Conservation (phyloP, 2,113 vertebrate species). For the Oreotrochilus melanogaster region DNA sequence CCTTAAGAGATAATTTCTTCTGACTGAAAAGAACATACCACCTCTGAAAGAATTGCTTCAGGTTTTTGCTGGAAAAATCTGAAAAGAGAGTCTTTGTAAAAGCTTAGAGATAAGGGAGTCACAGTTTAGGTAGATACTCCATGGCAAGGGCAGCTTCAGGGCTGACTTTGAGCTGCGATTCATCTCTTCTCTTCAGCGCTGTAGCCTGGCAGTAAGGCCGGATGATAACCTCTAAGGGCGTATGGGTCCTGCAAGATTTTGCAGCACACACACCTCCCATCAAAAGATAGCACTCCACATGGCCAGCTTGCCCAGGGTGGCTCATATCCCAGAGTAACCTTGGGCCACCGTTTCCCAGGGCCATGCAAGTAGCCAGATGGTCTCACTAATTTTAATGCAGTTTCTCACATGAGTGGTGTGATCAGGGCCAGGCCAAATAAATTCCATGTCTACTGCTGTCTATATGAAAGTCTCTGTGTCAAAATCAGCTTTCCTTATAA, state of each 20-base stretch:
- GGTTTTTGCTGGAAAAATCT: background rate
- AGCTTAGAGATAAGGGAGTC: background rate
- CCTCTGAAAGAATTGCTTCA: background rate
- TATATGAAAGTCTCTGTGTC: background rate
- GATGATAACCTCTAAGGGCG: background rate
- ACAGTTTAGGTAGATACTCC: background rate
- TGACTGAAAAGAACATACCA: background rate
- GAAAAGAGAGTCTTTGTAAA: background rate
- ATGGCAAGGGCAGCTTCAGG: background rate
- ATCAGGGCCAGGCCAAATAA: background rate
- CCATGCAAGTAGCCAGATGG: fast-evolving
- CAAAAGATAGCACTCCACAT: fast-evolving
- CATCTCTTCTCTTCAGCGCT: background rate
- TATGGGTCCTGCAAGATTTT: fast-evolving
- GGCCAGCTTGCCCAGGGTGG: fast-evolving
- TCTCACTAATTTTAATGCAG: background rate
- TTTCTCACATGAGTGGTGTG: fast-evolving
- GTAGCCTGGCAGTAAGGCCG: background rate
- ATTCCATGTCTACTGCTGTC: fast-evolving
- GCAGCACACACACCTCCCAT: no score
- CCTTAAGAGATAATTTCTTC: background rate
- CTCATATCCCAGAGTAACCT: background rate
- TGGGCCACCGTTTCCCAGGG: background rate
- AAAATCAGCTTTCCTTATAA: background rate
- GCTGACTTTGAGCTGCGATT: background rate